Evolutionary conservation across 2,888 invertebrate species (phyloP).

Genomic region (Lucinisca nassula): DNA sequence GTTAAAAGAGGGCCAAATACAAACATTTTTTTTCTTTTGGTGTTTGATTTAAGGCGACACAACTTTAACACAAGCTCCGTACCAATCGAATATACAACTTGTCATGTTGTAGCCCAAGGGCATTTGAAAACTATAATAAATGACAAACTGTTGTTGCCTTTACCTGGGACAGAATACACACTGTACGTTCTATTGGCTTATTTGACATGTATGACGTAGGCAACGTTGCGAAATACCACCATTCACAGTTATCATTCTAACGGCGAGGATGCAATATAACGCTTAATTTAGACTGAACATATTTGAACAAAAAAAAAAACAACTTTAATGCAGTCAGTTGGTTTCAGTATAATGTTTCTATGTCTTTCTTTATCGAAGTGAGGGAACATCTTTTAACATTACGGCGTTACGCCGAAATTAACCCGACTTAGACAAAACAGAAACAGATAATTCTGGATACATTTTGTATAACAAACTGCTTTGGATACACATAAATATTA

Average conservation of each 20-base stretch:
- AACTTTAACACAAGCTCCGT: not conserved
- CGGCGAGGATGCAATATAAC: no score
- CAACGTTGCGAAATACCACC: not conserved
- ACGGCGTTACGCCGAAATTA: not conserved
- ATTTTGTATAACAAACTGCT: no score
- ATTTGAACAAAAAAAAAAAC: no score
- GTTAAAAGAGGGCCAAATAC: no score
- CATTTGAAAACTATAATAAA: not conserved
- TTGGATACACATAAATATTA: no score
- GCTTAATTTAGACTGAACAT: no score
- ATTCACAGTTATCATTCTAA: not conserved
- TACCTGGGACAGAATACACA: not conserved
- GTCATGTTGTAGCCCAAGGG: not conserved
- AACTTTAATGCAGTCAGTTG: no score
- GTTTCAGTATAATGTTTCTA: not conserved
- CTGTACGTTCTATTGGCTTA: not conserved
- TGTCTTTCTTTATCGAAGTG: no score
- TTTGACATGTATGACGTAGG: not conserved
- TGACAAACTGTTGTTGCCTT: not conserved
- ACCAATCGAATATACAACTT: not conserved
- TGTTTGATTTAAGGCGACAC: not conserved
- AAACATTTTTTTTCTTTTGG: no score
- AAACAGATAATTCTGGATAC: no score
- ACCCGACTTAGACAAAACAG: not conserved
- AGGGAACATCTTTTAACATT: not conserved